These are phyloP conservation scores for Drosophila setosimentum DNA, from an alignment of 2,888 invertebrate genomes.

Conservation along the genomic window DNA sequence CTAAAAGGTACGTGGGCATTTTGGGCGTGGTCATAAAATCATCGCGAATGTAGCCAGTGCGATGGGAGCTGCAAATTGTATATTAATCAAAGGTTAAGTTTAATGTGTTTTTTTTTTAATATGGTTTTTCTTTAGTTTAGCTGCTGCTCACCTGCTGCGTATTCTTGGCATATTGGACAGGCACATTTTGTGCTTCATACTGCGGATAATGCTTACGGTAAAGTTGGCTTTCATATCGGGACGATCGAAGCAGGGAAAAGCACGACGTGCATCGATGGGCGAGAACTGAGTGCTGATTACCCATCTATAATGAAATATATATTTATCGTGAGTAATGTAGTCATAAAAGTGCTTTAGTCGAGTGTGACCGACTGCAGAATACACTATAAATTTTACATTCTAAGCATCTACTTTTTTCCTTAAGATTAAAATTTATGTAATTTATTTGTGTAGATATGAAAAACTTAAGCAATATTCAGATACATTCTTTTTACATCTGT, in stretches of 20 bases:
- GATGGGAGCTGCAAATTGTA: conserved; percentile 59
- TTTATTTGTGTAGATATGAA: neutral
- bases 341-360: neutral
- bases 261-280: conserved; percentile 91
- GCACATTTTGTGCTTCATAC: conserved; percentile 85
- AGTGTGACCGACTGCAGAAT: neutral
- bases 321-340: neutral
- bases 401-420: too few species aligned
- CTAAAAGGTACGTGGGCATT: conserved; percentile 92
- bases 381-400: neutral
- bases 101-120: neutral
- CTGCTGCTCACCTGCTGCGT: conserved; percentile 74
- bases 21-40: conserved; percentile 88
- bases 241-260: conserved; percentile 95
- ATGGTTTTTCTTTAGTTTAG: too few species aligned
- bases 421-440: neutral
- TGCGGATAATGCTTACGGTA: conserved; percentile 88
- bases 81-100: too few species aligned
- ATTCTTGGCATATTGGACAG: conserved; percentile 89
- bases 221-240: conserved; percentile 93
- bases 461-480: neutral
- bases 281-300: conserved; percentile 93
- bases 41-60: conserved; percentile 88
- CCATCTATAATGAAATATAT: conserved; percentile 86
- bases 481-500: neutral